Percentiles rank a stretch among this genome's conserved stretches.
Evolutionary conservation across 2,888 invertebrate species (phyloP).

Genomic region (Cantharis lateralis): DNA sequence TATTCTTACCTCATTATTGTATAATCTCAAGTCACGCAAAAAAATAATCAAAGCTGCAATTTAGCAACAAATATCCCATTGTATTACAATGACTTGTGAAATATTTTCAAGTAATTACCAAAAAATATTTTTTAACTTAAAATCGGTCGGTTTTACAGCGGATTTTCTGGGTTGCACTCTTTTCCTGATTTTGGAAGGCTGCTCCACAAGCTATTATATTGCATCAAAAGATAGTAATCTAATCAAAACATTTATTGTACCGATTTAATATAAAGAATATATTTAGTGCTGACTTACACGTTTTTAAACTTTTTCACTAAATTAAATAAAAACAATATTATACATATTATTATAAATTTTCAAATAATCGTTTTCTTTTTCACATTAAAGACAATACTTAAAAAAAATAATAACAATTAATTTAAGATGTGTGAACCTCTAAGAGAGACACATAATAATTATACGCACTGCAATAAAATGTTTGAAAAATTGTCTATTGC

Average conservation of each 20-base stretch:
- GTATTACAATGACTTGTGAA: not conserved
- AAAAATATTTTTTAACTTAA: no score
- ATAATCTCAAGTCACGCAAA: not conserved
- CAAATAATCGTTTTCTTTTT: not conserved
- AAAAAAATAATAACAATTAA: conserved; percentile 2
- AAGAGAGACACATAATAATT: not conserved
- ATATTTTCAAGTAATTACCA: not conserved
- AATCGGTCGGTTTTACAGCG: no score
- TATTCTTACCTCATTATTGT: not conserved
- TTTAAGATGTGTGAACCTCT: not conserved
- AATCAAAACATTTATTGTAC: conserved; percentile 25
- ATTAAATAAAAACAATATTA: not conserved
- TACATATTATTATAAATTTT: not conserved
- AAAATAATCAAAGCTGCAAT: not conserved
- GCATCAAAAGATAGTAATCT: not conserved
- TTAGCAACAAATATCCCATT: not conserved
- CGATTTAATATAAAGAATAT: conserved; percentile 24
- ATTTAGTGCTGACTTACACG: conserved; percentile 23
- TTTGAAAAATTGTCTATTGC: conserved; percentile 30
- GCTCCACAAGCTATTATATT: not conserved
- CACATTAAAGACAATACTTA: not conserved
- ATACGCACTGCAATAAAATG: not conserved
- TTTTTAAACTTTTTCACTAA: not conserved
- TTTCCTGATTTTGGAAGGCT: not conserved
- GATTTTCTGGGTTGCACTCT: no score